These are phyloP conservation scores for Eledone cirrhosa DNA, from an alignment of 2,888 invertebrate genomes.

Conservation along the genomic window DNA sequence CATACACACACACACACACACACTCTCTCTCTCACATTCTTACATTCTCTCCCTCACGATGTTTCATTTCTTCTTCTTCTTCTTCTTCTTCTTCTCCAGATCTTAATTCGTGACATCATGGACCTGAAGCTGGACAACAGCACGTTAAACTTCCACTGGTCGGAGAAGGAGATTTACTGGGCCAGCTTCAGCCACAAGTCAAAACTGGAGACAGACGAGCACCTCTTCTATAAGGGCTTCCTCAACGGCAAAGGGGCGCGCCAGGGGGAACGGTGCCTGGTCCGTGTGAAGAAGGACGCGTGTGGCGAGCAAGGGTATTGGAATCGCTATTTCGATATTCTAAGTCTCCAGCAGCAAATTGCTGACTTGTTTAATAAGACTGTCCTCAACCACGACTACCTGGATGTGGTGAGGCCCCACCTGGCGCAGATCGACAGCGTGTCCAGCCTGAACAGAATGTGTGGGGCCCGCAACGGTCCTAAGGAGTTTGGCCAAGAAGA, in stretches of 20 bases:
- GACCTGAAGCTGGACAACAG: constrained; percentile 22
- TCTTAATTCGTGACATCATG: constrained; percentile 3
- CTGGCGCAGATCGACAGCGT: constrained; percentile 17
- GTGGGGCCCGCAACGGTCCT: not conserved
- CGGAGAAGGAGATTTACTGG: constrained; percentile 19
- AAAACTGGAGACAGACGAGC: not conserved
- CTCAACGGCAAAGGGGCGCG: constrained; percentile 11
- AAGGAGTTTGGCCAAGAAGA: constrained; percentile 20
- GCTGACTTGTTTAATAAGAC: constrained; percentile 10
- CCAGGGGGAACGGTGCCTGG: constrained; percentile 10
- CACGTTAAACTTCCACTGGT: constrained; percentile 21
- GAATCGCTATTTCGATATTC: not conserved
- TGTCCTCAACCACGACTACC: constrained; percentile 15
- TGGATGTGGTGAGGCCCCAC: not conserved
- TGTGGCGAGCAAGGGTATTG: constrained; percentile 8
- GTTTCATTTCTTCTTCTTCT: not conserved
- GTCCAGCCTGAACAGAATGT: not conserved
- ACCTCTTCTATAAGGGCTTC: constrained; percentile 20
- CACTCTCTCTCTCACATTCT: too few species aligned
- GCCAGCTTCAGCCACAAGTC: constrained; percentile 25
- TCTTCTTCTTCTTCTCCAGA: not conserved
- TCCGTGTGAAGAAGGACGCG: constrained; percentile 18
- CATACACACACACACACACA: too few species aligned
- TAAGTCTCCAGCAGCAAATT: not conserved
- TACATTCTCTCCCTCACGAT: not conserved